These are phyloP conservation scores for Sapayoa aenigma DNA, from an alignment of 2,113 vertebrate genomes.

Conservation along the genomic window DNA sequence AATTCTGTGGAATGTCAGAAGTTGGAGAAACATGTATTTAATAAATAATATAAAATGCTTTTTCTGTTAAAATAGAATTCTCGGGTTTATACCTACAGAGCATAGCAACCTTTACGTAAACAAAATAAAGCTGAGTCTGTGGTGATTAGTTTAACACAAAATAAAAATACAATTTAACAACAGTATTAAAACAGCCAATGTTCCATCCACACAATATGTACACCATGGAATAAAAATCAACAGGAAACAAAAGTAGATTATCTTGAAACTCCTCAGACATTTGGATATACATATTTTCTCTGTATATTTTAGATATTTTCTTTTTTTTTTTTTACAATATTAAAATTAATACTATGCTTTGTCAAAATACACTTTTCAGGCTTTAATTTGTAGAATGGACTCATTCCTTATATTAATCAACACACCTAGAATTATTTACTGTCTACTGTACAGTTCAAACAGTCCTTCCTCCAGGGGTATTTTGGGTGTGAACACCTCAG, in stretches of 20 bases:
- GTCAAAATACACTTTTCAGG: constrained; percentile 39
- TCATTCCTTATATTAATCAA: not conserved
- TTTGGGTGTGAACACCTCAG: not conserved
- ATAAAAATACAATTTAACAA: constrained; percentile 69
- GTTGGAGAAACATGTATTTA: constrained; percentile 67
- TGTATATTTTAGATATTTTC: constrained; percentile 42
- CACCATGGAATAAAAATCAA: constrained; percentile 47
- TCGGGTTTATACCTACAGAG: constrained; percentile 55
- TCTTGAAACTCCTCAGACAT: not conserved
- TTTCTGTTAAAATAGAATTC: constrained; percentile 76
- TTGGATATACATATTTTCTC: constrained; percentile 44
- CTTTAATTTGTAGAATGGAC: not conserved
- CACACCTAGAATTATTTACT: not conserved
- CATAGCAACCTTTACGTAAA: constrained; percentile 64
- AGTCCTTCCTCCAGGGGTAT: not conserved
- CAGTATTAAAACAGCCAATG: constrained; percentile 49
- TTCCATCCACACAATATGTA: constrained; percentile 61
- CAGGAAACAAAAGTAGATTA: constrained; percentile 50
- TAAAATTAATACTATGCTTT: constrained; percentile 51
- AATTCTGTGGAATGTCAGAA: constrained; percentile 63
- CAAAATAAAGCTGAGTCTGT: constrained; percentile 70
- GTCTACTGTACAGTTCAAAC: not conserved
- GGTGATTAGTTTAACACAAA: constrained; percentile 69
- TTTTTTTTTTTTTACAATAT: constrained; percentile 47
- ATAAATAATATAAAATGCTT: constrained; percentile 78